Base-by-base conservation (phyloP, 1,140 invertebrate genomes). In the Melanaphis sacchari region DNA sequence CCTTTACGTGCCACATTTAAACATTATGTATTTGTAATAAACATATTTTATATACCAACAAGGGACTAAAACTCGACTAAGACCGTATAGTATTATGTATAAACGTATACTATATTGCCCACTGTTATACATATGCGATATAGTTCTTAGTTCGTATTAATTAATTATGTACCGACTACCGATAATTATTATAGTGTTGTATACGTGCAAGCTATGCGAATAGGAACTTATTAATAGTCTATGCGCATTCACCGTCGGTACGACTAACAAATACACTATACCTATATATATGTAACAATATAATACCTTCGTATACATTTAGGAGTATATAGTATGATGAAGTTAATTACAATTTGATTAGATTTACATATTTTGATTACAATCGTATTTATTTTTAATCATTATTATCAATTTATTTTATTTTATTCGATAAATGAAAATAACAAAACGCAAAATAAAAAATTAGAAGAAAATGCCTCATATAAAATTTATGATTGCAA, bases 171-270 rank as follows among this genome's bases (percentile, higher is more conserved):
- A 76, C 31, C 59, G n/a, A 76, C n/a, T n/a, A 76, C 31, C 59
- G n/a, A 76, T 76, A 76, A 76, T 76, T 76, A 76, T 36, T n/a
- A 76, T 76, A n/a, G 59, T n/a, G 31, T n/a, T n/a, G 31, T n/a
- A 76, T 76, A 76, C 59, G 59, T 76, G 31, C n/a, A 18, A 76
- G 59, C 31, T 76, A n/a, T 76, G 59, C 15, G 59, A n/a, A 76
- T 76, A 76, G 36, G 59, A n/a, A 76, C 59, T 76, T 76, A 76
- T 76, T 76, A 76, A 76, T 76, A 76, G 59, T 76, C 59, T 76
- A 76, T 76, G 15, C 24, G 59, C 59, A 76, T 76, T 76, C n/a
- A n/a, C 59, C 59, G 31, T 18, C 81, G 40, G 38, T 82, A 40
- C 81, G 22, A 82, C n/a, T 82, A 82, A 82, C 36, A 22, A 82